Base-by-base conservation (phyloP, 2,888 invertebrate species). In the Mesoligia furuncula region DNA sequence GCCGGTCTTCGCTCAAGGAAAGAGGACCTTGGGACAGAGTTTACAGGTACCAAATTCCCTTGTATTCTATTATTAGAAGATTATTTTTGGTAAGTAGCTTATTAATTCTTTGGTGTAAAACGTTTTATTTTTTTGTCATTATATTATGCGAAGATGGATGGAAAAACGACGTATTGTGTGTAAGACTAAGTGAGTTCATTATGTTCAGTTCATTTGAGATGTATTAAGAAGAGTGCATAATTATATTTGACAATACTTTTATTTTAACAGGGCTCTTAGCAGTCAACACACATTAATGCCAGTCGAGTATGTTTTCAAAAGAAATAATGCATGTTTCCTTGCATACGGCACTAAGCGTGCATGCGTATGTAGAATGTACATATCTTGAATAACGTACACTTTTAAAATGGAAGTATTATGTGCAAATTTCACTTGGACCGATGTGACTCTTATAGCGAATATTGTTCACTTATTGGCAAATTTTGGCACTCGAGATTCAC, bases 11-110 rank as follows among this genome's bases (percentile, higher is more conserved):
- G 77, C 97, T 98, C 62, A 98, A 98, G 93, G 98, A 98, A 93
- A 97, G 98, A 87, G 98, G 98, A 27, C 98, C 98, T 24, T 98
- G 98, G 98, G 98, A 98, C 91, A 97, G 98, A 89, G 97, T 98
- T 75, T 98, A 98, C 95, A 98, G 98, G 97, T 97, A 96, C 91
- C 92, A 91, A 88, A 89, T 84, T 88, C 84, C 81, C 81, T 90
- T 89, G 85, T 84, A 85, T 89, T 85, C 79, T 85, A 88, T 89
- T 83, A 75, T 86, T 81, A 83, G 81, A 85, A 80, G 79, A 89
- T 86, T 86, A 86, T 78, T 87, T 87, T 95, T 95, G 95, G 95
- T 95, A 94, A 95, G 96, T 96, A 95, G 94, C 90, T 92, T 88
- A 90, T 91, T 93, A 90, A 90, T 90, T 93, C 91, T 90, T 94